Conservation (phyloP, 2,113 vertebrate species). For the Oryzias curvinotus region DNA sequence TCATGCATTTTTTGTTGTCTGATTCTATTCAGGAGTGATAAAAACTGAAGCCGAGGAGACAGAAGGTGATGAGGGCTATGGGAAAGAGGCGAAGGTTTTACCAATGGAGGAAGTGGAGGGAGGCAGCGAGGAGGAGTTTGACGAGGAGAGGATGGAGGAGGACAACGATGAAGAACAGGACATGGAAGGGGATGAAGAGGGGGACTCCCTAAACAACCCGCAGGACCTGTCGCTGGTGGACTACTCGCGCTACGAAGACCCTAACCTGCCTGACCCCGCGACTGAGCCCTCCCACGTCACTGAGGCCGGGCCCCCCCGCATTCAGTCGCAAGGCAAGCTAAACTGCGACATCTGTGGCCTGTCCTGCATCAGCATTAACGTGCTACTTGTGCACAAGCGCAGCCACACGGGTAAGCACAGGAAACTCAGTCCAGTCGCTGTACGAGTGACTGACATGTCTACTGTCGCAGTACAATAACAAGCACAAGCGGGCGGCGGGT, state of each 20-base stretch:
- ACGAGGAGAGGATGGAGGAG: conserved; percentile 76
- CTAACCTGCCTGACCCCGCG: not conserved
- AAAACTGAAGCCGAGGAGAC: conserved; percentile 70
- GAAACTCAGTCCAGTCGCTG: not conserved
- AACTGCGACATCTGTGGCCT: conserved; percentile 91
- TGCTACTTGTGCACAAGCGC: conserved; percentile 93
- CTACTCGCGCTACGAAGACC: conserved; percentile 79
- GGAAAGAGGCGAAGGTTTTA: conserved; percentile 42
- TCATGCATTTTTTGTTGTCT: not conserved
- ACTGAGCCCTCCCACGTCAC: conserved; percentile 47
- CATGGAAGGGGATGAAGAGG: conserved; percentile 62
- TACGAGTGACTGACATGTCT: conserved; percentile 29
- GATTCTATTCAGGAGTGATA: conserved; percentile 56
- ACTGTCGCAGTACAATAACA: conserved; percentile 16
- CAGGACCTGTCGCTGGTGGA: conserved; percentile 77
- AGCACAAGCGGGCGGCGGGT: not conserved
- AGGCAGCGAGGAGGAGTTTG: conserved; percentile 64
- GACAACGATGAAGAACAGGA: conserved; percentile 73
- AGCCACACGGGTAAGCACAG: conserved; percentile 89
- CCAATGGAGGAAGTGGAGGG: conserved; percentile 52
- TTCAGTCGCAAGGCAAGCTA: conserved; percentile 81
- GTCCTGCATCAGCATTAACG: conserved; percentile 94
- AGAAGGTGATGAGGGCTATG: conserved; percentile 68
- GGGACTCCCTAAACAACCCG: conserved; percentile 65
- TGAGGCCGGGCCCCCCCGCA: conserved; percentile 65